Evolutionary conservation across 2,113 vertebrate species (phyloP), one percentile per base, ranked within the genome.

Genomic region (Hyperopisus bebe): DNA sequence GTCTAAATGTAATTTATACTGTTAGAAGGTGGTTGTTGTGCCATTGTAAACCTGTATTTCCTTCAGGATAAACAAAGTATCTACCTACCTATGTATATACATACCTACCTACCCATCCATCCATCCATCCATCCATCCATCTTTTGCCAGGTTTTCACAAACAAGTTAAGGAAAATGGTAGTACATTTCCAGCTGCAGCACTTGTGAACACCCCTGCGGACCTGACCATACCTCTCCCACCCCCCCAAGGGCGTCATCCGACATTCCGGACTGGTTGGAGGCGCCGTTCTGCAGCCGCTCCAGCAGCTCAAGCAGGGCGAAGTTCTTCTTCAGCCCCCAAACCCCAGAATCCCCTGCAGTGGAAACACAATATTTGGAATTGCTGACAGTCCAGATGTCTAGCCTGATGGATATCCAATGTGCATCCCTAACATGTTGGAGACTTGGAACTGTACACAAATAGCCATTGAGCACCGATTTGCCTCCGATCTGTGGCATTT

Each of bases 241-340:
- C 4, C 97, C 96, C 84, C 96, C 97, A 93, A 98, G 92, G 31
- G 94, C 93, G 77, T 99, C 98, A 93, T 99, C 98, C 24, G 96
- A 92, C 84, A 96, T 95, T 21, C 97, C 97, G 24, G 95, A 97
- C 89, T 98, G 98, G 92, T 97, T 97, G 92, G 94, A 94, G 2
- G 97, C 96, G 50, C 98, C 98, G 93, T 99, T 99, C 93, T 99
- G 98, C 62, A 99, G 95, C 50, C 98, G 96, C 93, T 99, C 98
- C 92, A 99, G 92, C 24, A 99, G 97, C 90, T 99, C 98, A 88
- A 99, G 95, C 92, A 99, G 96, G 91, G 98, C 98, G 95, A 99
- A 99, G 94, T 99, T 99, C 94, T 99, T 99, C 95, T 99, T 99
- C 93, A 99, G 94, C 42, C 98, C 98, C 98, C 98, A 99, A 82